Conservation (phyloP, 2,888 invertebrate genomes). For the Pristionchus maxplancki region DNA sequence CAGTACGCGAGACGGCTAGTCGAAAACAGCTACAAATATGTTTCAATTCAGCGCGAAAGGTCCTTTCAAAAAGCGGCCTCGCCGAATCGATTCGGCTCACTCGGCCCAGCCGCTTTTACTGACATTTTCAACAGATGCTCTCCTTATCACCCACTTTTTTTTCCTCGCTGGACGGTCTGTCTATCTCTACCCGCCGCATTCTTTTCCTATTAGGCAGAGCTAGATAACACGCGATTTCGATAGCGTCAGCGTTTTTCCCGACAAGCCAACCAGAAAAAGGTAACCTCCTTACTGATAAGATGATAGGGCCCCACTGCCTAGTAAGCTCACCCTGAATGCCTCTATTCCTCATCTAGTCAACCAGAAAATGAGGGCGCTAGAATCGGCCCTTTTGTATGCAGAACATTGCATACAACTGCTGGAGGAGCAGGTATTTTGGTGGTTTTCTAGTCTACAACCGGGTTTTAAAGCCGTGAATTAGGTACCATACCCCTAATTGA, state of each 20-base stretch:
- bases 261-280: not conserved
- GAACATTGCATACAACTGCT: not conserved
- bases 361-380: not conserved
- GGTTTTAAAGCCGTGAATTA: not conserved
- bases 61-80: constrained; percentile 14
- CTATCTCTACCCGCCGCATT: not conserved
- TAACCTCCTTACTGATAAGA: not conserved
- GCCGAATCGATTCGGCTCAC: not conserved
- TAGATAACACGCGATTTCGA: not conserved
- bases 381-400: not conserved
- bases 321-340: not conserved
- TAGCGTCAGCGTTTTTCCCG: not conserved
- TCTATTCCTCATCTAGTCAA: not conserved
- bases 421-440: not conserved
- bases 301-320: not conserved
- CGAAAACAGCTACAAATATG: constrained; percentile 42
- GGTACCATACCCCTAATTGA: not conserved
- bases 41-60: not conserved
- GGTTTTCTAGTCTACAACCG: not conserved
- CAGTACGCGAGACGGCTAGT: not conserved
- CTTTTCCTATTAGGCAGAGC: not conserved
- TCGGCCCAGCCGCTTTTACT: not conserved
- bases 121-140: not conserved
- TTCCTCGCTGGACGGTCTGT: not conserved
- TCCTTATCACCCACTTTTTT: not conserved